Conservation (phyloP, 2,797 vertebrate genomes). For the Gallinago nigripennis region DNA sequence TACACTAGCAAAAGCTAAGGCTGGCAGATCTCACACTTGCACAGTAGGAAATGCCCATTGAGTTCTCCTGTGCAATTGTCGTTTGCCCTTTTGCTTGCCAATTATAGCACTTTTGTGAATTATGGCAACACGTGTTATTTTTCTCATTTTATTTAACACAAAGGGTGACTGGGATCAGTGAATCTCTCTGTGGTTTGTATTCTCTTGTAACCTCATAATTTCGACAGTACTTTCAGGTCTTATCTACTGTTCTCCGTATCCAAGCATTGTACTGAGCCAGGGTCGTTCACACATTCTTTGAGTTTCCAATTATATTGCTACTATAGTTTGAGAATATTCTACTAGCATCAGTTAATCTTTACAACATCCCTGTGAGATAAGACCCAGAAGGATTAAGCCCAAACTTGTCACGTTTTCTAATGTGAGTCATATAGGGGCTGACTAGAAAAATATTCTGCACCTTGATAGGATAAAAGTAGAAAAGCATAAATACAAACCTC, state of each 20-base stretch:
- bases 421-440: neutral
- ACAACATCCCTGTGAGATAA: neutral
- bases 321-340: neutral
- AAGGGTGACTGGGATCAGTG: neutral
- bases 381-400: neutral
- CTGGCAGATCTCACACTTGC: neutral
- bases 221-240: neutral
- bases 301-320: neutral
- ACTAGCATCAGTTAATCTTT: neutral
- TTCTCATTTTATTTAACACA: neutral
- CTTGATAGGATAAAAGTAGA: neutral
- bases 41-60: neutral
- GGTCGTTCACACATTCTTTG: neutral
- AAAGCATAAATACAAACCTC: neutral
- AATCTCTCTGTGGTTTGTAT: neutral
- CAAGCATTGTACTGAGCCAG: neutral
- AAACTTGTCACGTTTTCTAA: conserved; percentile 4
- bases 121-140: neutral
- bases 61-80: neutral
- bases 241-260: neutral
- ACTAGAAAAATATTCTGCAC: neutral
- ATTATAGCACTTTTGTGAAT: neutral
- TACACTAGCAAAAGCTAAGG: neutral
- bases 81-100: neutral
- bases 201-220: neutral